Evolutionary conservation across 2,797 vertebrate genomes (phyloP), one percentile per base, ranked within the genome.

Genomic region (Enteromius fasciolatus): DNA sequence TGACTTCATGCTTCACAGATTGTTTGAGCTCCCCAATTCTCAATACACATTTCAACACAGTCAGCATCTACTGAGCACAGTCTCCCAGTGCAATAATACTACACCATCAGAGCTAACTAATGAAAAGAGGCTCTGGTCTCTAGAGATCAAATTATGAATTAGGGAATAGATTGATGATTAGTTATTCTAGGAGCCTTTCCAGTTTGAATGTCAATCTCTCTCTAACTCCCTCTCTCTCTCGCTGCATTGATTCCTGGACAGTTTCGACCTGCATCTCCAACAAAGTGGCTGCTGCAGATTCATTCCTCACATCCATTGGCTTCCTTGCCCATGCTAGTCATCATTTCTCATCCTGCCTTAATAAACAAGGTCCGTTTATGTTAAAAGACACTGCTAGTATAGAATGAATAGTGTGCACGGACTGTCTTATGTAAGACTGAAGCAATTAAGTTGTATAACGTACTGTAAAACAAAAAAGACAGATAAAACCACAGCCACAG

Each of bases 241-340:
- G 4, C 23, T 44, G 69, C 79, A 83, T 78, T 69, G 78, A 74
- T 79, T 86, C 80, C 81, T 86, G 81, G 77, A 80, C 81, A 1
- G 85, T 78, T 84, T 85, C 75, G 76, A 87, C 78, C 84, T 80
- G 74, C 68, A 78, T 85, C 82, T 80, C 78, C 44, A 82, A 85
- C 83, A 79, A 77, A 82, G 85, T 82, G 52, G 85, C 76, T 78
- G 68, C 64, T 64, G 82, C 52, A 77, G 73, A 83, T 85, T 67
- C 73, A 80, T 87, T 67, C 80, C 70, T 78, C 73, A 70, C 74
- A 75, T 52, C 64, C 39, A 75, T 70, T 76, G 75, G 59, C 80
- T 83, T 72, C 69, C 57, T 76, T 76, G 31, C 57, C 25, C 36
- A 83, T 46, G 28, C 69, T 33, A 28, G 76, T 78, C 67, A 77